A percentile compares a stretch with the other conserved stretches of the same genome.
Evolutionary conservation across 37 sponge, comb jelly and placozoan species (phyloP).

Genomic region (Haliclona indistincta): DNA sequence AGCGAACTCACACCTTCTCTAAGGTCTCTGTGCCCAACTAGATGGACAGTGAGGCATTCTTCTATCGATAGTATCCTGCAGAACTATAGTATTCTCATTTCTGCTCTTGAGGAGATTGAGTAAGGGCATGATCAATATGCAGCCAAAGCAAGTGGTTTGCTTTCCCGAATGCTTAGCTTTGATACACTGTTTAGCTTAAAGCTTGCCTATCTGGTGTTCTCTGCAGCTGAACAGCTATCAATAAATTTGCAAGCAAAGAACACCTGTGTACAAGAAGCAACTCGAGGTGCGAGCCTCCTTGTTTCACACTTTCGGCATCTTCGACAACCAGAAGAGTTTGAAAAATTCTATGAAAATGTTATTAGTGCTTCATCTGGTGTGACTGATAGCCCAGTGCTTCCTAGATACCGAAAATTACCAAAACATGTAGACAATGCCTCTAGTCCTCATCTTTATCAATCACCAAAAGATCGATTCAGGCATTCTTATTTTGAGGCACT

Average conservation of each 20-base stretch:
- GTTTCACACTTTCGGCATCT: conserved; percentile 16
- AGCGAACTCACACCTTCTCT: too few species aligned
- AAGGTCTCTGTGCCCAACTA: conserved; percentile 34
- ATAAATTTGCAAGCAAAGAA: conserved; percentile 25
- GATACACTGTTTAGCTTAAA: conserved; percentile 66
- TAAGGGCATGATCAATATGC: conserved; percentile 3
- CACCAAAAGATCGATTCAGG: conserved; percentile 2
- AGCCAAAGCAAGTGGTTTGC: conserved; percentile 26
- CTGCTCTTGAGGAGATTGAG: conserved; percentile 19
- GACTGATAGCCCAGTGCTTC: conserved; percentile 26
- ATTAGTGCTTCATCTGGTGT: not conserved
- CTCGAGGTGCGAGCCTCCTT: conserved; percentile 33
- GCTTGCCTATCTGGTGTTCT: conserved; percentile 34
- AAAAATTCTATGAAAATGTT: conserved; percentile 17
- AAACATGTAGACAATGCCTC: not conserved
- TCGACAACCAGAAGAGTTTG: conserved; percentile 29
- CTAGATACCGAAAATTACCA: conserved; percentile 33
- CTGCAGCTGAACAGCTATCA: conserved; percentile 12
- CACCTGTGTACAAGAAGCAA: conserved; percentile 18
- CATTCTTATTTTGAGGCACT: conserved; percentile 31
- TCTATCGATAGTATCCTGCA: conserved; percentile 32
- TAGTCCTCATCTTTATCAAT: not conserved
- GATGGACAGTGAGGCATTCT: conserved; percentile 32
- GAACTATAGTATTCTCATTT: conserved; percentile 18
- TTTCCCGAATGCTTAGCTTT: conserved; percentile 48